Percentiles rank a stretch among this genome's conserved stretches.
Evolutionary conservation across 2,888 invertebrate species (phyloP).

Genomic region (Iselma pallidipennis): DNA sequence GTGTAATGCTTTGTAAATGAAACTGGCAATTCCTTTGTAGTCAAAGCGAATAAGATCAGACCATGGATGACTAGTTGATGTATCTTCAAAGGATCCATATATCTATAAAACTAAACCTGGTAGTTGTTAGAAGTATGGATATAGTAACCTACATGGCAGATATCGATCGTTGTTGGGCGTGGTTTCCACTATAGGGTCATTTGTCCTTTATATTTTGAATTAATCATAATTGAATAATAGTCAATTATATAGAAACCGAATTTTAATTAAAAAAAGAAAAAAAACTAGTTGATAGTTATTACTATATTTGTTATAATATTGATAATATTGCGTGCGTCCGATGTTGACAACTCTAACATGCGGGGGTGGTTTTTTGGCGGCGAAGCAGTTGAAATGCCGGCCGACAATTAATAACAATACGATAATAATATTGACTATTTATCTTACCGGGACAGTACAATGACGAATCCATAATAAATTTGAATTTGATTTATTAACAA

Average conservation of each 20-base stretch:
- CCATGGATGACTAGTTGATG: conserved; percentile 38
- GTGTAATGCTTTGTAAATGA: conserved; percentile 25
- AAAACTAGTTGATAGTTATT: neutral
- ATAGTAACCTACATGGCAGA: conserved; percentile 47
- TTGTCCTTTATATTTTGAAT: conserved; percentile 42
- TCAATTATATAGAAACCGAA: conserved; percentile 14
- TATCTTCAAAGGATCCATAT: conserved; percentile 39
- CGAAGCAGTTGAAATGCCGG: neutral
- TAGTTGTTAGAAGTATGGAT: conserved; percentile 26
- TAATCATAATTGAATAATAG: conserved; percentile 33
- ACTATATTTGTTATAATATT: neutral
- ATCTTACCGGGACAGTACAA: conserved; percentile 52
- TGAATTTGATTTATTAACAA: conserved; percentile 33
- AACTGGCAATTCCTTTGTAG: conserved; percentile 35
- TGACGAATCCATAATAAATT: conserved; percentile 50
- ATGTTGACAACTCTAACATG: conserved; percentile 14
- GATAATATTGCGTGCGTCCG: neutral
- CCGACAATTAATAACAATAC: neutral
- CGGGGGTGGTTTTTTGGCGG: conserved; percentile 9
- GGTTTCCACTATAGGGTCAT: conserved; percentile 40
- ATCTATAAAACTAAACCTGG: neutral
- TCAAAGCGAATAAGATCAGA: conserved; percentile 39
- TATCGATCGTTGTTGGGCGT: conserved; percentile 50
- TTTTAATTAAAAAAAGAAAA: no score
- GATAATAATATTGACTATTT: conserved; percentile 11